These are phyloP conservation scores for Plectropomus leopardus DNA, from an alignment of 2,113 vertebrate species.

Conservation along the genomic window DNA sequence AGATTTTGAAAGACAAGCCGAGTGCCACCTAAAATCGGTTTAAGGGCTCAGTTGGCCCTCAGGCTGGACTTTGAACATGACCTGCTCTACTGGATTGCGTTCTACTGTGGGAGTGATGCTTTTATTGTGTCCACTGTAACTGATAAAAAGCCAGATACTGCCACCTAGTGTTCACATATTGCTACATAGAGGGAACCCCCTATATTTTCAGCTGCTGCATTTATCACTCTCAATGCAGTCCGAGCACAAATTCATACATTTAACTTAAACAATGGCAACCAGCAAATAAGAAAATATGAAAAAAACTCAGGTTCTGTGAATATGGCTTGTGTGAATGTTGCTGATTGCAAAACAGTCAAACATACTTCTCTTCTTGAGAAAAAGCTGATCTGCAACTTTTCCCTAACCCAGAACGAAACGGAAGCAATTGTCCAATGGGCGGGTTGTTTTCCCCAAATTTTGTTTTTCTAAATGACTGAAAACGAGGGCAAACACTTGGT, in stretches of 20 bases:
- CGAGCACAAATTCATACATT: background rate
- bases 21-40: too few species aligned
- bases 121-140: background rate
- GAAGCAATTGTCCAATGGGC: conserved; percentile 57
- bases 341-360: background rate
- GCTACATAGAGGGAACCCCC: conserved; percentile 37
- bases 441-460: conserved; percentile 51
- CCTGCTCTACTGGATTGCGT: background rate
- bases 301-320: background rate
- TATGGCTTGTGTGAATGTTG: background rate
- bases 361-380: conserved; percentile 14
- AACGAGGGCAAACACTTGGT: conserved; percentile 49
- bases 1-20: too few species aligned
- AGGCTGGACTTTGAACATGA: too few species aligned
- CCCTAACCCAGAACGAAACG: conserved; percentile 47
- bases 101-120: background rate
- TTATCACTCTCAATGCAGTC: conserved; percentile 1
- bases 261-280: background rate
- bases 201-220: conserved; percentile 1
- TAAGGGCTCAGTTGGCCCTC: too few species aligned
- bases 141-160: conserved; percentile 66
- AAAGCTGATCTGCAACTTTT: conserved; percentile 53
- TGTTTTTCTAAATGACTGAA: conserved; percentile 54
- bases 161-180: conserved; percentile 66
- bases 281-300: conserved; percentile 2